phyloP scores from a whole-genome alignment of 1,140 invertebrate genomes.

The Pentalonia nigronervosa region DNA sequence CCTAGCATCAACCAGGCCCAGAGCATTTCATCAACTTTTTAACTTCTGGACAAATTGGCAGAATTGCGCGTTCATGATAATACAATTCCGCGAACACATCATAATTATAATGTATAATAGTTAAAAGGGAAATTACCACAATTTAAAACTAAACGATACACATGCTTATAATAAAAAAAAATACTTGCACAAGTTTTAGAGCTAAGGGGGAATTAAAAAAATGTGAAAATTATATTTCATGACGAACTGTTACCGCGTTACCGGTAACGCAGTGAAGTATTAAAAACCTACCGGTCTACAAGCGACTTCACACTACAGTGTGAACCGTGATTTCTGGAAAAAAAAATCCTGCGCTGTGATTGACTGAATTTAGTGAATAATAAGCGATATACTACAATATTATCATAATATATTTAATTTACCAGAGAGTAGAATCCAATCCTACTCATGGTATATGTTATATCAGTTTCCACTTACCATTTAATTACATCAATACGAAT shows the following conservation, averaged over 20 bases:
- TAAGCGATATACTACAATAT: no score
- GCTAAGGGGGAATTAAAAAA: background rate
- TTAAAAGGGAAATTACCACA: background rate
- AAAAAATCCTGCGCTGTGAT: no score
- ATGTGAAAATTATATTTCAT: background rate
- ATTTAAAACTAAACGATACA: background rate
- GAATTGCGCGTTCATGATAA: background rate
- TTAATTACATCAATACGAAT: no score
- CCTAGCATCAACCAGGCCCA: background rate
- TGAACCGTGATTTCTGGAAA: no score
- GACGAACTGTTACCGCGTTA: background rate
- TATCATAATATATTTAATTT: no score
- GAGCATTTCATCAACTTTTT: background rate
- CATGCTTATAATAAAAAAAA: background rate
- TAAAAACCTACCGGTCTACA: no score
- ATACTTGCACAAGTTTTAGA: background rate
- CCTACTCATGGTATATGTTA: no score
- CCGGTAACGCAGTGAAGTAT: background rate
- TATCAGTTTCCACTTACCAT: no score
- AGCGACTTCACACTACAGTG: no score
- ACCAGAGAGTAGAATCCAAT: no score
- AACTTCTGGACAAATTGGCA: background rate
- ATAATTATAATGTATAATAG: background rate
- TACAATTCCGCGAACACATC: background rate
- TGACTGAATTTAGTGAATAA: no score